These are phyloP conservation scores for Accipiter cooperii DNA, from an alignment of 2,113 vertebrate species.

Conservation along the genomic window DNA sequence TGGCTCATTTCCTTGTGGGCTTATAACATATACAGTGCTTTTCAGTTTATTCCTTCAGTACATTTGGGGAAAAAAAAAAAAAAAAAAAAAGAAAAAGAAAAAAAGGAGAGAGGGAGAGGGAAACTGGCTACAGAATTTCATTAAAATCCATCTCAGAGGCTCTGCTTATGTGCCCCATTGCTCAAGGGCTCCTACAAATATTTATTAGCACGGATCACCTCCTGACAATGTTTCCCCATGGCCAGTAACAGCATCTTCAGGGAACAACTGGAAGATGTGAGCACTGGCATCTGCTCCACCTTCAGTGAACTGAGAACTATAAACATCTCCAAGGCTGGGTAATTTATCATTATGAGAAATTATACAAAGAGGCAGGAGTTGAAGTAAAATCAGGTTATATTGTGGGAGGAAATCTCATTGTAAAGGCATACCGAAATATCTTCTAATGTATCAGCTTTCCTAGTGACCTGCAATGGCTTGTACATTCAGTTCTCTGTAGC, in stretches of 20 bases:
- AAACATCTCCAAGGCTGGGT: background rate
- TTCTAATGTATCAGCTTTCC: background rate
- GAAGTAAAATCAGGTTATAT: background rate
- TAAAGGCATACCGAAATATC: background rate
- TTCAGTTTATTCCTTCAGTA: background rate
- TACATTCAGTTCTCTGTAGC: background rate
- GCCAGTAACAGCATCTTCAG: background rate
- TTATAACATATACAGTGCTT: background rate
- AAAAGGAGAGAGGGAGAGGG: background rate
- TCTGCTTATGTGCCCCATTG: background rate
- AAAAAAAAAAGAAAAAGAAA: background rate
- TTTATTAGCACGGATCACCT: background rate
- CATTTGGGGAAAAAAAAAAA: background rate
- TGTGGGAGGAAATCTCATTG: background rate
- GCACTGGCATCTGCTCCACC: background rate
- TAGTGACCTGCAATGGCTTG: background rate
- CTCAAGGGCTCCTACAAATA: background rate
- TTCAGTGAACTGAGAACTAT: background rate
- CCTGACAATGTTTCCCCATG: background rate
- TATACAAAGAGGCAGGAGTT: background rate
- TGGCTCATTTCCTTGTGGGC: conserved; percentile 16
- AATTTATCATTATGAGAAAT: background rate
- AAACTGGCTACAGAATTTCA: background rate
- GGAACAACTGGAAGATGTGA: background rate
- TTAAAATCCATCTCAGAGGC: background rate